Evolutionary conservation across 2,113 vertebrate genomes (phyloP), one percentile per base, ranked within the genome.

Genomic region (Rattus norvegicus): DNA sequence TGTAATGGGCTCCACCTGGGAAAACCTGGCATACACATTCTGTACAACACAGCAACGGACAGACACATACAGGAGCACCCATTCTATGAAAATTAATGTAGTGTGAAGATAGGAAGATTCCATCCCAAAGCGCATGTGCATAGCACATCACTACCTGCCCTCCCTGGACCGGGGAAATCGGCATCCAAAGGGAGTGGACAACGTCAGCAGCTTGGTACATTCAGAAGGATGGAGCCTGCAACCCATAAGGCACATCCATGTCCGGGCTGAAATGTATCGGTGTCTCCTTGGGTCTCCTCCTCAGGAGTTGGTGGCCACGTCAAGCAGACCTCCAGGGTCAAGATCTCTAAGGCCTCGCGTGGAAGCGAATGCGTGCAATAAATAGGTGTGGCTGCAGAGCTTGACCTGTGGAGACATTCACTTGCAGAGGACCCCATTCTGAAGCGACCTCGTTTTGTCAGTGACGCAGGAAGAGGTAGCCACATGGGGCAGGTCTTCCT

Each of bases 341-440:
- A 16, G 86, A 72, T 69, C 59, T 72, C 13, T 54, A 59, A 69
- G 70, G 92, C 92, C 4, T 16, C 80, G 75, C 28, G 20, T 16
- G 59, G 93, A 95, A 88, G 39, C 4, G 43, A 59, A 97, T 17
- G 54, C 94, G 72, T 84, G 81, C 96, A 95, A 98, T 96, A 98
- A 96, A 63, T 61, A 98, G 43, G 69, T 8, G 72, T 52, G 96
- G 85, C 96, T 84, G 79, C 94, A 89, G 95, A 86, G 91, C 24
- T 11, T 47, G 90, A 56, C 2, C 2, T 24, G 0, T 0, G 30
- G 81, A 54, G 56, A 13, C 0, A 2, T 0, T 96, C 97, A 99
- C 93, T 99, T 98, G 96, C 98, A 98, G 36, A 98, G 96, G 28
- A 92, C 97, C 88, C 99, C 98, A 0, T 98, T 99, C 49, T 98